A percentile compares a stretch with the other conserved stretches of the same genome.
These are phyloP conservation scores for Nerophis lumbriciformis DNA, from an alignment of 2,113 vertebrate species.

Conservation along the genomic window DNA sequence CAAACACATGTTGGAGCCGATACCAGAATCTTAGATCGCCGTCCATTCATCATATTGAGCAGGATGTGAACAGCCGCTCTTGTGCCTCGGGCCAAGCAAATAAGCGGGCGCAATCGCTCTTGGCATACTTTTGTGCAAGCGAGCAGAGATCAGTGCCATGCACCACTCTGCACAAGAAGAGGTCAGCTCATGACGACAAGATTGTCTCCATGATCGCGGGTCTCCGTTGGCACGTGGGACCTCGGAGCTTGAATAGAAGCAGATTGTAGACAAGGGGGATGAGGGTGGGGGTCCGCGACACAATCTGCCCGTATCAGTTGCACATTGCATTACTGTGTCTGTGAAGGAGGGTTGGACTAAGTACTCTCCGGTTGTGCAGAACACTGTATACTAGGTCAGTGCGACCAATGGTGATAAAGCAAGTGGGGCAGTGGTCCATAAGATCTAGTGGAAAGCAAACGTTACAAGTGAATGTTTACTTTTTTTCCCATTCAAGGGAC, in stretches of 20 bases:
- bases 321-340: constrained; percentile 36
- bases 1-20: constrained; percentile 15
- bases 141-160: constrained; percentile 66
- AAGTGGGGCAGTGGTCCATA: not conserved
- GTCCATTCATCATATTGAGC: not conserved
- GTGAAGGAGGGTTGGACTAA: constrained; percentile 7
- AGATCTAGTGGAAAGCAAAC: not conserved
- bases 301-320: constrained; percentile 40
- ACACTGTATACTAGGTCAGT: constrained; percentile 15
- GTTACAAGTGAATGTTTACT: too few relatives aligned
- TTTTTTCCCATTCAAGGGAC: too few relatives aligned
- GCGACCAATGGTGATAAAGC: not conserved
- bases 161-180: constrained; percentile 66
- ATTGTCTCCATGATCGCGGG: constrained; percentile 55
- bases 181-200: constrained; percentile 62
- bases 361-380: constrained; percentile 11
- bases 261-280: constrained; percentile 50
- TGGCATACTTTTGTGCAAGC: constrained; percentile 26
- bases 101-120: not conserved
- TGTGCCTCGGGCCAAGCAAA: not conserved
- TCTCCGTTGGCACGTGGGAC: constrained; percentile 54
- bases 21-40: not conserved
- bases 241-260: constrained; percentile 40
- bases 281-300: constrained; percentile 24
- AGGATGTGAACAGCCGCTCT: not conserved